Conservation (phyloP, 2,888 invertebrate genomes). For the Troglohyphantes excavatus region DNA sequence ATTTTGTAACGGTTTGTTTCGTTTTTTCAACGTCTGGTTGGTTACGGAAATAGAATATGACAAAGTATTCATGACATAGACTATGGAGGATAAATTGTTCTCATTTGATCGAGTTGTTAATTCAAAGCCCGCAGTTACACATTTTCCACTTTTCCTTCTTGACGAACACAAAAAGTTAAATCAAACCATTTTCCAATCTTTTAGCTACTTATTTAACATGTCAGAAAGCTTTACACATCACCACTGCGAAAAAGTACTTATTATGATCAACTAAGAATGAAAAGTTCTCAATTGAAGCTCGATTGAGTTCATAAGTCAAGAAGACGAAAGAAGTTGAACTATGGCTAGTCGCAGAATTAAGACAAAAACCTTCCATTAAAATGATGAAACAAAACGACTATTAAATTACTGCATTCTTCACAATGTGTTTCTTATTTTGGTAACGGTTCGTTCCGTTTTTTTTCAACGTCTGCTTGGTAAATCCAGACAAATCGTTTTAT, state of each 20-base stretch:
- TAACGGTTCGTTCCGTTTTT: slow-evolving; percentile 48
- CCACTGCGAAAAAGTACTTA: slow-evolving; percentile 17
- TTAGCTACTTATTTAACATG: not conserved
- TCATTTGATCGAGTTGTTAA: no score
- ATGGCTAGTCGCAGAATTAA: not conserved
- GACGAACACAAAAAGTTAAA: not conserved
- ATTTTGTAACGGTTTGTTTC: slow-evolving; percentile 51
- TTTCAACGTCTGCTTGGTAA: slow-evolving; percentile 47
- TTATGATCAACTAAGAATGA: not conserved
- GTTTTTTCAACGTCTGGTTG: slow-evolving; percentile 45
- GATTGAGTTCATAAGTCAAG: not conserved
- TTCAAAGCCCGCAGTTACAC: no score
- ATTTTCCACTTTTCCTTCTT: not conserved
- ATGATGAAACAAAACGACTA: not conserved
- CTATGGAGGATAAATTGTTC: not conserved
- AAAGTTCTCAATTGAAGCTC: slow-evolving; percentile 11
- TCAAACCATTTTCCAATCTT: not conserved
- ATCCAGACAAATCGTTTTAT: not conserved
- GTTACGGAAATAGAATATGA: slow-evolving; percentile 42
- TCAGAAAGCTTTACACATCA: not conserved
- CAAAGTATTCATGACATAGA: not conserved
- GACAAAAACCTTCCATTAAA: not conserved
- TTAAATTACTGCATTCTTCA: not conserved
- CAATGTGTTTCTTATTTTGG: slow-evolving; percentile 11
- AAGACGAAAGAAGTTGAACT: not conserved